A percentile compares a stretch with the other conserved stretches of the same genome.
Conservation (phyloP, 2,797 vertebrate species). For the Craterocephalus amniculus region DNA sequence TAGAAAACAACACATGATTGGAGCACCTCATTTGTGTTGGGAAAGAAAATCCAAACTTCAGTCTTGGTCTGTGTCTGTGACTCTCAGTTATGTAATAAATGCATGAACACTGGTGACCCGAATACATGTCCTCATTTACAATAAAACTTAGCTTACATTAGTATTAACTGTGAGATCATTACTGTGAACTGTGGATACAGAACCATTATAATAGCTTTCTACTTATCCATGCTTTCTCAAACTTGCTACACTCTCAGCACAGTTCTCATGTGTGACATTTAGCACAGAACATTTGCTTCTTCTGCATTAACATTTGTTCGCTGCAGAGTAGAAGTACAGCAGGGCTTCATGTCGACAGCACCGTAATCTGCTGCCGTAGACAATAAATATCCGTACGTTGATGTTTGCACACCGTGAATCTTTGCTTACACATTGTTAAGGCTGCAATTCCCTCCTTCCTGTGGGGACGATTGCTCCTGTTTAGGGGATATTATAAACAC, state of each 20-base stretch:
- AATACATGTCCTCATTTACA: conserved; percentile 51
- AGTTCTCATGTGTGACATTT: conserved; percentile 32
- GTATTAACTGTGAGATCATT: conserved; percentile 43
- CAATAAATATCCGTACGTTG: conserved; percentile 38
- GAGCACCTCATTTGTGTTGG: conserved; percentile 49
- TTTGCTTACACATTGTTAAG: conserved; percentile 40
- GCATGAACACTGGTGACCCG: conserved; percentile 49
- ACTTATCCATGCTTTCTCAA: conserved; percentile 74
- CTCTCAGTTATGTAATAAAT: conserved; percentile 36
- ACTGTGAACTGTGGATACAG: conserved; percentile 57
- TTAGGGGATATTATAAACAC: conserved; percentile 60
- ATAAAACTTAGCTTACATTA: conserved; percentile 53
- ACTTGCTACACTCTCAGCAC: conserved; percentile 44
- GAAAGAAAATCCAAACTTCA: conserved; percentile 43
- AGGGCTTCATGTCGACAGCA: conserved; percentile 23
- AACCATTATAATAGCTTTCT: conserved; percentile 61
- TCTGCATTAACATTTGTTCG: conserved; percentile 31
- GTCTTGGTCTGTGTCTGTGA: conserved; percentile 36
- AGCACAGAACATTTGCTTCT: not conserved
- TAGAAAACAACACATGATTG: conserved; percentile 69
- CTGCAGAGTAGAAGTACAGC: conserved; percentile 34
- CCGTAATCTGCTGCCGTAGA: conserved; percentile 36
- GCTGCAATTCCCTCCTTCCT: conserved; percentile 41
- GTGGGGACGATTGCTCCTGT: conserved; percentile 47
- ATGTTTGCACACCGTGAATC: conserved; percentile 34